Conservation (phyloP, 2,888 invertebrate genomes). For the Vannuccia rotundouncinata region DNA sequence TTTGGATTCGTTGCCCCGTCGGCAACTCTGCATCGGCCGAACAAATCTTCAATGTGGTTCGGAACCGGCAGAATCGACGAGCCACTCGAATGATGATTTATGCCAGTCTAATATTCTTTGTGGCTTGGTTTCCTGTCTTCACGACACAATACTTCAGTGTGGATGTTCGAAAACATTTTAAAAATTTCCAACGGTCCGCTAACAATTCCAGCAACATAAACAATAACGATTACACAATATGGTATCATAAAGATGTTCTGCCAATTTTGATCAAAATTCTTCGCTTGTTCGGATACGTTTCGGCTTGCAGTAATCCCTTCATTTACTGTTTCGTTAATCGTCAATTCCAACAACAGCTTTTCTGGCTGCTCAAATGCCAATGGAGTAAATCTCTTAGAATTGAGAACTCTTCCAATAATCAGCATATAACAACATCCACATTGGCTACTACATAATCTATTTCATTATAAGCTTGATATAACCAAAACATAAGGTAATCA, state of each 20-base stretch:
- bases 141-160: not conserved
- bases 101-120: not conserved
- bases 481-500: no score
- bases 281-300: not conserved
- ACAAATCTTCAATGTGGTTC: not conserved
- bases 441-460: not conserved
- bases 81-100: not conserved
- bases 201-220: not conserved
- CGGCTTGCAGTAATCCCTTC: not conserved
- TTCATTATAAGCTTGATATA: no score
- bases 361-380: not conserved
- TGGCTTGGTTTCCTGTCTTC: not conserved
- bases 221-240: not conserved
- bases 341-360: not conserved
- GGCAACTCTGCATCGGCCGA: not conserved
- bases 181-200: not conserved
- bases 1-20: not conserved
- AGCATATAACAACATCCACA: not conserved
- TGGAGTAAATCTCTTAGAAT: not conserved
- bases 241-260: not conserved
- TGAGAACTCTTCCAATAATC: not conserved
- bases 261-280: not conserved
- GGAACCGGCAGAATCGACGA: not conserved
- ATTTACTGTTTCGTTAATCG: not conserved
- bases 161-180: not conserved